Conservation (phyloP, 2,113 vertebrate genomes). For the Panurus biarmicus region DNA sequence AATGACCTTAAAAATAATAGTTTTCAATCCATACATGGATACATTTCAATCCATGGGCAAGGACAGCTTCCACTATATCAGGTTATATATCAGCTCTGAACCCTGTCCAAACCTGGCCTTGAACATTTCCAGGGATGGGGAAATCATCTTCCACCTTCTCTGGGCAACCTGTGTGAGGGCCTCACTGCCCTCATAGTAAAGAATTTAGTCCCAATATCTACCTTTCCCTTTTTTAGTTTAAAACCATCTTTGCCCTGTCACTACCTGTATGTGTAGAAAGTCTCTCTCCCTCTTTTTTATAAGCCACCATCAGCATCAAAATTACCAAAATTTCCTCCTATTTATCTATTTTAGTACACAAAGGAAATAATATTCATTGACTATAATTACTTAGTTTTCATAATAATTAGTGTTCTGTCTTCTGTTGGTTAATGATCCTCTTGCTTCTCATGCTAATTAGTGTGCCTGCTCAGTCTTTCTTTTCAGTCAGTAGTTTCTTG, state of each 20-base stretch:
- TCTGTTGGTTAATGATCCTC: background rate
- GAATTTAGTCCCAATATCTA: background rate
- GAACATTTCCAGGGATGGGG: background rate
- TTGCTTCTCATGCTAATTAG: background rate
- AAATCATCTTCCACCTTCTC: background rate
- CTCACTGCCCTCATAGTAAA: background rate
- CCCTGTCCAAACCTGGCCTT: background rate
- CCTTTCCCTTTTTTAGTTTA: too few species aligned
- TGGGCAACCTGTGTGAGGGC: background rate
- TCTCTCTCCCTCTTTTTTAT: background rate
- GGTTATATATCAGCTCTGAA: background rate
- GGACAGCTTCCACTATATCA: background rate
- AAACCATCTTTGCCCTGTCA: background rate
- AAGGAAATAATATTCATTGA: background rate
- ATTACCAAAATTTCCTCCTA: background rate
- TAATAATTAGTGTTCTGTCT: background rate
- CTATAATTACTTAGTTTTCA: background rate
- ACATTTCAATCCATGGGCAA: too few species aligned
- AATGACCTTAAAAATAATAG: background rate
- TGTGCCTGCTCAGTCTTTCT: background rate
- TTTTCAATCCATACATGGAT: background rate
- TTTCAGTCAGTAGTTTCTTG: background rate
- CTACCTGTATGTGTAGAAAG: background rate
- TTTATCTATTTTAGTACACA: background rate
- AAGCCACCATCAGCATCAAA: background rate